A percentile compares a stretch with the other conserved stretches of the same genome.
These are phyloP conservation scores for Zoroaster sp. DNA, from an alignment of 53 echinoderm and acorn worm species.

Conservation along the genomic window DNA sequence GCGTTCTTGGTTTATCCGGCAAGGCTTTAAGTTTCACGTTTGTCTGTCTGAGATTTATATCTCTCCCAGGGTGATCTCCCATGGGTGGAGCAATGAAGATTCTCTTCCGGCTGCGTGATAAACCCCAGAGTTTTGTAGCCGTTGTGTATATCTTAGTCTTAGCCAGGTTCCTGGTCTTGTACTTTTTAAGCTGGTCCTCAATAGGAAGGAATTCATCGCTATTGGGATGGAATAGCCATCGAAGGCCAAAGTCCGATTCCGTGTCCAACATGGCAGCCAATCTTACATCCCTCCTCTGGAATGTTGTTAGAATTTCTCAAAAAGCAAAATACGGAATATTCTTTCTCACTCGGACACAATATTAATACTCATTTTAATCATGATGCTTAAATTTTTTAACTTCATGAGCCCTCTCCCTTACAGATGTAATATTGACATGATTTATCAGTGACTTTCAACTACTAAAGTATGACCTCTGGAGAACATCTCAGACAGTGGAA, in stretches of 20 bases:
- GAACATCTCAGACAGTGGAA: no score
- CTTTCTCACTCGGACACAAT: no score
- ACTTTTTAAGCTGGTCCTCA: constrained; percentile 85
- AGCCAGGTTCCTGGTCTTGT: constrained; percentile 80
- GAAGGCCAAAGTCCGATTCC: constrained; percentile 79
- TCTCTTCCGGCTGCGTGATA: constrained; percentile 58
- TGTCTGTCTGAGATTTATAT: constrained; percentile 33
- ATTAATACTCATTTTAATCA: no score
- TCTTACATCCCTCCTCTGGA: background rate
- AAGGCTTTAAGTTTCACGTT: constrained; percentile 46
- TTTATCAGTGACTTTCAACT: no score
- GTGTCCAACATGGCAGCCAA: constrained; percentile 4
- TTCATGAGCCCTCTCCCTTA: no score
- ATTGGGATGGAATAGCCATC: constrained; percentile 81
- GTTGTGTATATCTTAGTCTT: constrained; percentile 74
- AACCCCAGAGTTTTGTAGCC: constrained; percentile 78
- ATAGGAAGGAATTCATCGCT: constrained; percentile 84
- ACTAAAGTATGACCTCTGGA: no score
- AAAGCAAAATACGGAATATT: no score
- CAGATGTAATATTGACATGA: no score
- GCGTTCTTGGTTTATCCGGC: background rate
- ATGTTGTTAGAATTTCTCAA: background rate
- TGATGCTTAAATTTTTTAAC: no score
- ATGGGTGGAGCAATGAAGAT: constrained; percentile 78
- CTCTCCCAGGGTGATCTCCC: constrained; percentile 61